phyloP scores from a whole-genome alignment of 2,797 vertebrate species.

The Coranthus polyacanthus region DNA sequence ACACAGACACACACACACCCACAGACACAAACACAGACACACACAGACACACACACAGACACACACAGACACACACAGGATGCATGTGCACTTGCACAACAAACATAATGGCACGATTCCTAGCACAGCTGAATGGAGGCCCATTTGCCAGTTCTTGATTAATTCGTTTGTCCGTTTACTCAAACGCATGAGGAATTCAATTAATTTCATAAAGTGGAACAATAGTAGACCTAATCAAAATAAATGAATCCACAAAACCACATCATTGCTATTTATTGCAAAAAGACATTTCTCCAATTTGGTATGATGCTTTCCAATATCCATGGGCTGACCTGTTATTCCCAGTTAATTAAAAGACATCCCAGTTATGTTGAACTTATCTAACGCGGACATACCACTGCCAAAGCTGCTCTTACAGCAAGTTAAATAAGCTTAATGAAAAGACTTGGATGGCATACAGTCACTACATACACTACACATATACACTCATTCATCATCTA shows the following conservation, averaged over 20 bases:
- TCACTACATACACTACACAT: no score
- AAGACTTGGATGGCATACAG: neutral
- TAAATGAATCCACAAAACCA: constrained; percentile 80
- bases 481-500: no score
- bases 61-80: constrained; percentile 17
- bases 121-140: constrained; percentile 60
- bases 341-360: constrained; percentile 68
- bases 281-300: constrained; percentile 74
- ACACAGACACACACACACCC: constrained; percentile 12
- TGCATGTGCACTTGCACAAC: constrained; percentile 13
- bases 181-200: constrained; percentile 76
- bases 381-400: constrained; percentile 32
- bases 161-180: constrained; percentile 77
- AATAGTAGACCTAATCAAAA: constrained; percentile 80
- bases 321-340: constrained; percentile 63
- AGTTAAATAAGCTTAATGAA: constrained; percentile 33
- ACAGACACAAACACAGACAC: constrained; percentile 12
- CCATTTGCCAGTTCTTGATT: constrained; percentile 76
- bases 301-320: constrained; percentile 57
- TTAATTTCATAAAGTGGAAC: constrained; percentile 81
- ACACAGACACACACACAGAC: constrained; percentile 9
- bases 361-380: constrained; percentile 45
- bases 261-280: constrained; percentile 79
- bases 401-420: constrained; percentile 22
- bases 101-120: constrained; percentile 31